Base-by-base conservation (phyloP, 1,140 invertebrate species). In the Trinorchestia longiramus region DNA sequence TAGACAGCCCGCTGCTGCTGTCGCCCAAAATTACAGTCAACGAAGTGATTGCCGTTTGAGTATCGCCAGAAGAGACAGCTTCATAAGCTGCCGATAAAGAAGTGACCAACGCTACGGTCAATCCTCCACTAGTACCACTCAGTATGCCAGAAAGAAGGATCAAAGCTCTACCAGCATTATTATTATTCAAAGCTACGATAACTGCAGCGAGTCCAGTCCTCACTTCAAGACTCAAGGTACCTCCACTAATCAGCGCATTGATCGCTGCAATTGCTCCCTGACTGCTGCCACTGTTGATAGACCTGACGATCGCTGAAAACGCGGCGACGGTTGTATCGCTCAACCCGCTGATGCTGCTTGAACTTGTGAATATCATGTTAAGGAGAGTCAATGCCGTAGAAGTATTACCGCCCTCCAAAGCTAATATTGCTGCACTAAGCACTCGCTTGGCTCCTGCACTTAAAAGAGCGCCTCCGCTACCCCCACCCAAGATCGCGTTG, bases 401-500 rank as follows among this genome's bases (percentile, higher is more conserved):
- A 91, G 88, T 19, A 28, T 42, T 91, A 17, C 88, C 88, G 43
- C 43, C 41, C 8, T 44, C 43, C 88, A 91, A 91, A 91, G 43
- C 41, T 44, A 42, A 23, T 42, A 91, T 44, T 11, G 88, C 88
- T 11, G 88, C 88, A 4, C 88, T 91, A 0, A 91, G 88, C 41
- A 91, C 88, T 91, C 88, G 88, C 36, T 91, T 91, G 41, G 43
- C 43, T 8, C 88, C 88, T 43, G 88, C 88, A 42, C 88, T 91
- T 41, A 91, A 28, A 17, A 23, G 43, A 91, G 41, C 43, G 41
- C 88, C 88, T 91, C 88, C 88, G 88, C 43, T 91, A 43, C 43
- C 88, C 43, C 88, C 88, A 17, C 28, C 41, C 41, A 91, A 43
- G 19, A 91, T 91, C 11, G 88, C 88, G 43, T 91, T 91, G 19